Conservation (phyloP, 1,140 invertebrate genomes). For the Philaenus spumarius region DNA sequence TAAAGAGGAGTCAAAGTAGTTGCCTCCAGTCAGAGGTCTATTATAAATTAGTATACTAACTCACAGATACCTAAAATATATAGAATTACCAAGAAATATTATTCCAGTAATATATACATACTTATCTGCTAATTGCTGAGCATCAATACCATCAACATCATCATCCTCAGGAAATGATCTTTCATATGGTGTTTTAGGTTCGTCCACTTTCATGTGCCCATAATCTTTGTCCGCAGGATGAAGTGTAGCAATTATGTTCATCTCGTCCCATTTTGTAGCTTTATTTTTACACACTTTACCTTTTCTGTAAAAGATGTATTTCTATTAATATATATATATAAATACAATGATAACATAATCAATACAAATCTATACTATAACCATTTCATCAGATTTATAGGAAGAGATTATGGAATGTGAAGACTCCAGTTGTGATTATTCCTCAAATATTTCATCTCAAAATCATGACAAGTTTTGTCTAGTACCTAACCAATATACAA, state of each 20-base stretch:
- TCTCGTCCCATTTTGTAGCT: conserved; percentile 96
- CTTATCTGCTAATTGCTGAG: conserved; percentile 69
- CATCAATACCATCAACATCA: conserved; percentile 67
- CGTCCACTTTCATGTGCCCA: conserved; percentile 99
- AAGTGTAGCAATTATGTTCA: conserved; percentile 97
- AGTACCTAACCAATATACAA: too few relatives aligned
- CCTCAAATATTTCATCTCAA: too few relatives aligned
- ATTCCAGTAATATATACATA: too few relatives aligned
- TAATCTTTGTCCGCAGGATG: conserved; percentile 99
- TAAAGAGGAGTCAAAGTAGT: too few relatives aligned
- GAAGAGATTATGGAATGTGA: neutral
- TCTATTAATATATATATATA: neutral
- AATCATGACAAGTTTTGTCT: too few relatives aligned
- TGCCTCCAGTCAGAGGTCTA: too few relatives aligned
- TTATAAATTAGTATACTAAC: too few relatives aligned
- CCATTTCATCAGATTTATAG: too few relatives aligned
- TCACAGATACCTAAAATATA: too few relatives aligned
- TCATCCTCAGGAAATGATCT: conserved; percentile 63
- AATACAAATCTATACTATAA: too few relatives aligned
- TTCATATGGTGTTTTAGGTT: conserved; percentile 94
- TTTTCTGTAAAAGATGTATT: neutral
- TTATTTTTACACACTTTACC: conserved; percentile 44
- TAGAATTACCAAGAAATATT: too few relatives aligned
- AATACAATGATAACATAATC: neutral
- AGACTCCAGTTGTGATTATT: neutral